Evolutionary conservation across 2,797 vertebrate genomes (phyloP), one percentile per base, ranked within the genome.

Genomic region (Anolis apletophallus): DNA sequence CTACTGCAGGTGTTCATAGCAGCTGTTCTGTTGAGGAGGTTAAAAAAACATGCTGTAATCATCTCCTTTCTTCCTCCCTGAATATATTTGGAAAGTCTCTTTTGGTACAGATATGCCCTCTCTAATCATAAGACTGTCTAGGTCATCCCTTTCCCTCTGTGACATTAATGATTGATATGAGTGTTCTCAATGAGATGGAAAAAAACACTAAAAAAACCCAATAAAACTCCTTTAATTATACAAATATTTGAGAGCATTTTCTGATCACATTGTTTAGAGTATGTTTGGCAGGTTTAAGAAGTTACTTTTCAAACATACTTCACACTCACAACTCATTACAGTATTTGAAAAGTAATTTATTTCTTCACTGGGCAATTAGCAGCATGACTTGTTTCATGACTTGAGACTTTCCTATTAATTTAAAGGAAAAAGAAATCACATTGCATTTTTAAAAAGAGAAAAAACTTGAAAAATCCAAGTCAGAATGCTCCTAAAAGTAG

Each of bases 151-250:
- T 90, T 14, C 1, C 23, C 3, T 8, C 8, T 81, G 14, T 59
- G 86, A 85, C 12, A 86, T 34, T 80, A 88, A 84, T 85, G 69
- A 72, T 67, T 81, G 69, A 64, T 10, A 73, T 75, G n/a, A 85
- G 68, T 5, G 0, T 23, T 14, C 36, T 85, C 68, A 75, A 64
- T 12, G 26, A 7, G 26, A 29, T 10, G 1, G 52, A 69, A 84
- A 69, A 46, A 9, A 7, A n/a, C 46, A 1, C 26, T 46, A 23
- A 23, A 81, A 50, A 55, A 59, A 1, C 74, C 6, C 6, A 46
- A 8, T 19, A 73, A 26, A 40, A 46, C 2, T 5, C 19, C 0
- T 76, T 84, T 77, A 46, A 46, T 46, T 6, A 46, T 5, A 46
- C 21, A 11, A 12, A 17, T 80, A 74, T 69, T 50, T 3, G 57